Base-by-base conservation (phyloP, 1,140 invertebrate genomes). In the Anadara kagoshimensis region DNA sequence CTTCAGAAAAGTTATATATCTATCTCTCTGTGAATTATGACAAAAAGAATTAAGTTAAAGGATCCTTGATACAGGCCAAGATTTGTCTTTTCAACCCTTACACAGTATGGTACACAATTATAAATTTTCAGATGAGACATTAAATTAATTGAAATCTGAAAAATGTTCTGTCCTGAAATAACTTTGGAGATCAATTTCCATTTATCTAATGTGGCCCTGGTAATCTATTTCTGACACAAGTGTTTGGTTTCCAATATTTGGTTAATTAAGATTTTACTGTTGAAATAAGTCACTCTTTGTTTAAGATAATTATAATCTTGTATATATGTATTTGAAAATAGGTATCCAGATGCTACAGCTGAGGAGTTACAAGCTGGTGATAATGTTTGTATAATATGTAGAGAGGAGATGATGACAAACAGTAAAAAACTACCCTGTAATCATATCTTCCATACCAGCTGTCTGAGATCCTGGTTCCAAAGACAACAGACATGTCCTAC, bases 401-500 rank as follows among this genome's bases (percentile, higher is more conserved):
- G 97, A 66, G 97, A 97, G 90, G 95, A 97, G 88, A 97, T 97
- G 95, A 89, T 91, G 51, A 91, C 91, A 75, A 77, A 75, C 61
- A 85, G 85, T 74, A 99, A 99, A 90, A 99, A 99, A 87, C 91
- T 99, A 68, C 98, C 98, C 0, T 99, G 98, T 90, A 98, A 98
- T 90, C 98, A 99, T 88, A 99, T 99, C 83, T 99, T 99, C 91
- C 98, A 99, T 89, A 96, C 97, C 26, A 94, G 95, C 43, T 99
- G 98, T 89, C 91, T 99, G n/a, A 93, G 98, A 11, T 97, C 97
- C 5, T 99, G 98, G 98, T 99, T 99, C 90, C 98, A 99, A 91
- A 92, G 98, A 14, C 98, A 99, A 89, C 98, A 99, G 91, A 99
- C 98, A 0, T 99, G 98, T 90, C 98, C 98, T 7, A 99, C 98